Base-by-base conservation (phyloP, 2,797 vertebrate genomes). In the Manis javanica region DNA sequence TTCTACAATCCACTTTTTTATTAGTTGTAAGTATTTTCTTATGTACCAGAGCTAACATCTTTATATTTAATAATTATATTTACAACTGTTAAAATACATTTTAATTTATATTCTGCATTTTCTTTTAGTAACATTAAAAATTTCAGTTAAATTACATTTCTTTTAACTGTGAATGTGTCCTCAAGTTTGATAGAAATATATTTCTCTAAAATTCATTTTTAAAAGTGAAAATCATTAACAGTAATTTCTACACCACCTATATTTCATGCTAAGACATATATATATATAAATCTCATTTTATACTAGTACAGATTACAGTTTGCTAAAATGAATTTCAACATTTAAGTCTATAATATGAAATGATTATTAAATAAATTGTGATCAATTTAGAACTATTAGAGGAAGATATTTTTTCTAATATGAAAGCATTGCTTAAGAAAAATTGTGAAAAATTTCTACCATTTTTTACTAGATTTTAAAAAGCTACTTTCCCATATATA, bases 11-110 rank as follows among this genome's bases (percentile, higher is more conserved):
- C 87, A 93, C 96, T 98, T 98, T 42, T 96, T 98, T 96, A 97
- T 94, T 81, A 96, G 94, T 61, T 98, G 87, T 96, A 95, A 94
- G 96, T 92, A 96, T 94, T 98, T 97, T 96, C 93, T 98, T 98
- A 94, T 74, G 59, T 94, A 89, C 31, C 91, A 98, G 88, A 98
- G 63, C 69, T 82, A 94, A 87, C 86, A 96, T 95, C 64, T 97
- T 97, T 97, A 39, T 97, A 97, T 98, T 98, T 90, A 95, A 97
- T 90, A 91, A 71, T 92, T 95, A 79, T 96, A 95, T 95, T 97
- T 95, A 87, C 94, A 95, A 55, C 74, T 64, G 84, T 91, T 97
- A 83, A 96, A 94, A 63, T 89, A 29, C 53, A 89, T 91, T 96
- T 95, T 97, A 95, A 96, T 89, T 97, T 98, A 97, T 84, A 2